Evolutionary conservation across 2,797 vertebrate species (phyloP), one percentile per base, ranked within the genome.

Genomic region (Tangara arthus): DNA sequence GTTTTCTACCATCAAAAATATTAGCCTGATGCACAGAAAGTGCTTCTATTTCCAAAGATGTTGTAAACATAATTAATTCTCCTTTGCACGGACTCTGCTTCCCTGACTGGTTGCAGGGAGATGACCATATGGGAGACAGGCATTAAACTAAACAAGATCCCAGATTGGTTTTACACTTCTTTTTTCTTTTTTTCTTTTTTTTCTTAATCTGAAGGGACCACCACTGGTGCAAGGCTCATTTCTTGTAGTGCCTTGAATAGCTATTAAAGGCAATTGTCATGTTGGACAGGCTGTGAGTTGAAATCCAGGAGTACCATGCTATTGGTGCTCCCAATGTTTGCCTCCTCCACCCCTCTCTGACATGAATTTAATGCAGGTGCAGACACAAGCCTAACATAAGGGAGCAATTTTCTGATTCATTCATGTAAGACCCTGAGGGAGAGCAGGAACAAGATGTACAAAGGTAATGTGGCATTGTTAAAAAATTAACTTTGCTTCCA

Each of bases 401-500:
- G 98, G 96, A 98, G 78, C 96, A 98, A 98, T 98, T 98, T 98
- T 98, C 97, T 97, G 95, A 97, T 98, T 97, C 97, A 97, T 98
- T 98, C 96, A 64, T 97, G 89, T 96, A 98, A 97, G 96, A 97
- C 97, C 97, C 97, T n/a, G 94, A 98, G 97, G 97, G 97, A 97
- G 96, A 96, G 94, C 87, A 59, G 90, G 89, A 97, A 96, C 96
- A 97, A 97, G 96, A 98, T 94, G 96, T 97, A 97, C 96, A 95
- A 97, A 97, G 94, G 96, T 97, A 97, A 96, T 93, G 90, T 82
- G 79, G 89, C 95, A 97, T 97, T 97, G 97, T 97, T 97, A 93
- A 98, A 97, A 97, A 98, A 96, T 97, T 97, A 97, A 97, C 93
- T 96, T 91, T 79, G 93, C 96, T 97, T 97, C 93, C 82, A 97